A percentile compares a stretch with the other conserved stretches of the same genome.
Evolutionary conservation across 2,797 vertebrate species (phyloP).

Genomic region (Atherinosoma microstoma): DNA sequence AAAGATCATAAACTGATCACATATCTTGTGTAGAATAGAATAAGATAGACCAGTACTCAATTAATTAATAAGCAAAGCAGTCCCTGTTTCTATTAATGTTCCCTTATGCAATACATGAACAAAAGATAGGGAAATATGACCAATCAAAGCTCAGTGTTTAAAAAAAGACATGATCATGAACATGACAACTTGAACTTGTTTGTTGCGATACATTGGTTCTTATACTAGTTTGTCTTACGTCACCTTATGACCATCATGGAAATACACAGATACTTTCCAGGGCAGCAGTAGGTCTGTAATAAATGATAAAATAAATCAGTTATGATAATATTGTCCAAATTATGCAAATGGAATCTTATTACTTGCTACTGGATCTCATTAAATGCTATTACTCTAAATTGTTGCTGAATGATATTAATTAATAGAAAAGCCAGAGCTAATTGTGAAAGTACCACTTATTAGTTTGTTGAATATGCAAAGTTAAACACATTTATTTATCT

Average conservation of each 20-base stretch:
- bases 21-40: no score
- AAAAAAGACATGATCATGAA: no score
- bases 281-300: constrained; percentile 20
- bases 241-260: neutral
- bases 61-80: no score
- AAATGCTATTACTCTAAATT: constrained; percentile 58
- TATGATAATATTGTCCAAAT: constrained; percentile 59
- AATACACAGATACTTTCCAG: neutral
- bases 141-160: no score
- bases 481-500: constrained; percentile 69
- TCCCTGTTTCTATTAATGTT: neutral
- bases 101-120: neutral
- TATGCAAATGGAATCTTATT: constrained; percentile 56
- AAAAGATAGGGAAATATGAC: neutral
- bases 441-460: constrained; percentile 43
- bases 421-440: constrained; percentile 54
- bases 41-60: no score
- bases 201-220: neutral
- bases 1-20: no score
- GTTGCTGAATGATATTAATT: constrained; percentile 64
- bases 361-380: constrained; percentile 53
- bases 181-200: no score
- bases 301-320: constrained; percentile 42
- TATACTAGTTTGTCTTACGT: neutral
- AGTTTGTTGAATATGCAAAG: constrained; percentile 44